Conservation (phyloP, 2,888 invertebrate species). For the Apodemia mormo region DNA sequence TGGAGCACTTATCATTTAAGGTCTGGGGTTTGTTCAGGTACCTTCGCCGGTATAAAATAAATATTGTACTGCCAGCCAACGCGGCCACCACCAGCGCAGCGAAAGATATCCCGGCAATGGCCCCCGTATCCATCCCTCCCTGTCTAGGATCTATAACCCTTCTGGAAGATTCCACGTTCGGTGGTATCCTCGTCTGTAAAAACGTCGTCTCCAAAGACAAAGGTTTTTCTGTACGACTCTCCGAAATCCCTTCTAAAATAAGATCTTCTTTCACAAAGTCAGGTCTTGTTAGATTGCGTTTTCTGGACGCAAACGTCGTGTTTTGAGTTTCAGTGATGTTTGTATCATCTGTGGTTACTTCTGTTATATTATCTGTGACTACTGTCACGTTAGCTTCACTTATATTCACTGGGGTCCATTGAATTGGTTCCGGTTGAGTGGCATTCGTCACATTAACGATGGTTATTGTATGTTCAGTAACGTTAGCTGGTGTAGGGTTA, state of each 20-base stretch:
- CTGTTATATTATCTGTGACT: conserved; percentile 42
- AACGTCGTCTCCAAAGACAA: conserved; percentile 70
- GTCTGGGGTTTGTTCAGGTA: conserved; percentile 92
- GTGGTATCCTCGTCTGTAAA: conserved; percentile 67
- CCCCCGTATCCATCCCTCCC: conserved; percentile 79
- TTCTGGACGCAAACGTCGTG: conserved; percentile 54
- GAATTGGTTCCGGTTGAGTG: conserved; percentile 48
- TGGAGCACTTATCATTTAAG: conserved; percentile 90
- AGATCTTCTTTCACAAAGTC: conserved; percentile 64
- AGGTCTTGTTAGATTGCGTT: conserved; percentile 61
- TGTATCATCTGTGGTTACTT: conserved; percentile 44
- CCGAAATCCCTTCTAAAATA: conserved; percentile 53
- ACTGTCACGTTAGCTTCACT: conserved; percentile 47
- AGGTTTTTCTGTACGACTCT: conserved; percentile 71
- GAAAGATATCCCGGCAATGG: conserved; percentile 86
- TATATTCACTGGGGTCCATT: conserved; percentile 59
- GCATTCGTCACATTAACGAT: conserved; percentile 34
- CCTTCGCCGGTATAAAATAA: conserved; percentile 86
- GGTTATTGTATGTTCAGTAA: conserved; percentile 43
- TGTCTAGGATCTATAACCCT: conserved; percentile 59
- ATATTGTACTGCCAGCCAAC: conserved; percentile 84
- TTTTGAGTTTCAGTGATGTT: conserved; percentile 60
- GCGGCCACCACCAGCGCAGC: conserved; percentile 85
- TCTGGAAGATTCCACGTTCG: conserved; percentile 68
- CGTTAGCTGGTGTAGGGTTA: conserved; percentile 47